Evolutionary conservation across 1,140 invertebrate genomes (phyloP).

Genomic region (Acromyrmex charruanus): DNA sequence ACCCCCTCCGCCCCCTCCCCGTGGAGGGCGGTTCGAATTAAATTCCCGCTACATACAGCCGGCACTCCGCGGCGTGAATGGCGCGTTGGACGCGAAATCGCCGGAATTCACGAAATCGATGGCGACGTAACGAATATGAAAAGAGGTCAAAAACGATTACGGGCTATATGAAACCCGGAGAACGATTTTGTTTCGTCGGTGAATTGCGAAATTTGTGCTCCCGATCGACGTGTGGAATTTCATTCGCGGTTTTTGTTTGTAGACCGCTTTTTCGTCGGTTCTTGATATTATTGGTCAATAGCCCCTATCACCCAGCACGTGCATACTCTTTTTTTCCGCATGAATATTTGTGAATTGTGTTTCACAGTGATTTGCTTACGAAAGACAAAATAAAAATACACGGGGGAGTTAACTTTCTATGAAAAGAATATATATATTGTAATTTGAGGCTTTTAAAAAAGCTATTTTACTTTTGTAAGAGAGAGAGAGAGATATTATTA

Average conservation of each 20-base stretch:
- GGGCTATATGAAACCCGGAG: slow-evolving; percentile 49
- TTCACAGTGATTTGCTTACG: slow-evolving; percentile 28
- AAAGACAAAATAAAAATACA: slow-evolving; percentile 11
- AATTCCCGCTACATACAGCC: slow-evolving; percentile 61
- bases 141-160: slow-evolving; percentile 62
- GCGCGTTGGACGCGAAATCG: slow-evolving; percentile 37
- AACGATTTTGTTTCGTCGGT: slow-evolving; percentile 50
- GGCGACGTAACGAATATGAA: slow-evolving; percentile 60
- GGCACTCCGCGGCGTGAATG: slow-evolving; percentile 45
- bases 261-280: slow-evolving; percentile 49
- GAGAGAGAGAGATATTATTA: slow-evolving; percentile 5
- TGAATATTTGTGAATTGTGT: slow-evolving; percentile 20
- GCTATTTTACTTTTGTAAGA: neutral
- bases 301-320: slow-evolving; percentile 32
- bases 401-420: slow-evolving; percentile 1
- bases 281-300: slow-evolving; percentile 55
- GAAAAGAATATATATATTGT: neutral
- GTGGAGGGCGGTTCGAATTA: slow-evolving; percentile 66
- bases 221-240: slow-evolving; percentile 54
- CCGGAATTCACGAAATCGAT: slow-evolving; percentile 58
- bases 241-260: slow-evolving; percentile 61
- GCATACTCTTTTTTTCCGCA: neutral
- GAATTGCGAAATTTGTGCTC: slow-evolving; percentile 49
- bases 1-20: slow-evolving; percentile 61
- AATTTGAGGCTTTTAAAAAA: neutral